A percentile compares a stretch with the other conserved stretches of the same genome.
phyloP scores from a whole-genome alignment of 2,113 vertebrate species.

The Aphelocoma coerulescens region DNA sequence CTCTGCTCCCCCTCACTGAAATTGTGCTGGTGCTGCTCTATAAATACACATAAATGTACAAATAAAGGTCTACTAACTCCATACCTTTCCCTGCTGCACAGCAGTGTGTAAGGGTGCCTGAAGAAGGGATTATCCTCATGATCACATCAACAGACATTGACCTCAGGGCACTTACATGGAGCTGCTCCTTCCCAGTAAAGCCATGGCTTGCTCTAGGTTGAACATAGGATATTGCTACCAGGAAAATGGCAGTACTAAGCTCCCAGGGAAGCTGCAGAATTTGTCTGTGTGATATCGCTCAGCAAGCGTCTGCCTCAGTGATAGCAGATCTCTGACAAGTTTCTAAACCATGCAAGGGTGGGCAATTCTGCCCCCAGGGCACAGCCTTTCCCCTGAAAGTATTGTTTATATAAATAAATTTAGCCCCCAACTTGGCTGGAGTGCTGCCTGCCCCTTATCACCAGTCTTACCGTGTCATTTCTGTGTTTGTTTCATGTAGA shows the following conservation, averaged over 20 bases:
- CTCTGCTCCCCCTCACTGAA: not conserved
- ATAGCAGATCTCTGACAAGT: not conserved
- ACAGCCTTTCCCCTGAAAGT: not conserved
- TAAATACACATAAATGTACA: not conserved
- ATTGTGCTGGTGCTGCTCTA: not conserved
- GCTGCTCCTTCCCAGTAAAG: not conserved
- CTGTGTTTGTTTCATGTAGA: not conserved
- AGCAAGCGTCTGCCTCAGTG: not conserved
- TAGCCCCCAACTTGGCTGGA: not conserved
- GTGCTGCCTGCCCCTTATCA: not conserved
- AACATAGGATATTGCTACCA: not conserved
- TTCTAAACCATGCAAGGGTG: not conserved
- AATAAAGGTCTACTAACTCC: not conserved
- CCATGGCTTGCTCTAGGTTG: not conserved
- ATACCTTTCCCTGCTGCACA: not conserved
- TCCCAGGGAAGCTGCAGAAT: not conserved
- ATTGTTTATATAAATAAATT: not conserved
- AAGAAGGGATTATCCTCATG: not conserved
- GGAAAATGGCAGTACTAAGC: not conserved
- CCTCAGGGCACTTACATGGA: not conserved
- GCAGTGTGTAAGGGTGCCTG: not conserved
- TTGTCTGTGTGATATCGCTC: not conserved
- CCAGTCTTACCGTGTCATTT: not conserved
- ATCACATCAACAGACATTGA: not conserved
- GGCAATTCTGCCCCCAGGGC: not conserved